Base-by-base conservation (phyloP, 2,797 vertebrate species). In the Numenius phaeopus region DNA sequence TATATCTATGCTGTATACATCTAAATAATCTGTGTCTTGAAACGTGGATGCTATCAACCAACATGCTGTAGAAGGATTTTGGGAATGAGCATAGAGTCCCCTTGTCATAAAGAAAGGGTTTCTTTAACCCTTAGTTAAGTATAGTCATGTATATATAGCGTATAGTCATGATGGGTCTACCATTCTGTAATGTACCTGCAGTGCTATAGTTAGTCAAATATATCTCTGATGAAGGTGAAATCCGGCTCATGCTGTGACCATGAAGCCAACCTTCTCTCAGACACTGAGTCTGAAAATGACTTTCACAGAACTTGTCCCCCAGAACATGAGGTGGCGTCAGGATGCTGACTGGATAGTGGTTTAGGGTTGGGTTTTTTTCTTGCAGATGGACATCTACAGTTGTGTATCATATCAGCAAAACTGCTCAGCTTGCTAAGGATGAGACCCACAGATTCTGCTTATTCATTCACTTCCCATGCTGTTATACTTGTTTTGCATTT, bases 401-500 rank as follows among this genome's bases (percentile, higher is more conserved):
- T 49, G 9, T 18, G 4, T 46, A 54, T 71, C 47, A 3, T 23
- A 78, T 37, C 29, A 84, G 62, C 18, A 70, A 71, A 73, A 57
- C 42, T 26, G 16, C 18, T 73, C 64, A 50, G 34, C 55, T 90
- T 87, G 61, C 39, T 50, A 22, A 76, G 42, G 40, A 50, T 89
- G 23, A 72, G 40, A 75, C 39, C 58, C 49, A 52, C 1, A 3
- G 73, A 72, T 82, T 82, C 40, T 59, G 47, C 40, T 64, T 76
- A 37, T 61, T 91, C 34, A 29, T 42, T 86, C 52, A 19, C 37
- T 70, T 83, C 52, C 44, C 12, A 3, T 62, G 12, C 50, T 87
- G 61, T 54, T 71, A 27, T 67, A 27, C 44, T 81, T 72, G 52
- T 39, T 93, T 87, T 88, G 42, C 54, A 84, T 86, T 83, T 92